A percentile compares a stretch with the other conserved stretches of the same genome.
phyloP scores from a whole-genome alignment of 1,140 invertebrate species.

The Diorhabda carinulata region DNA sequence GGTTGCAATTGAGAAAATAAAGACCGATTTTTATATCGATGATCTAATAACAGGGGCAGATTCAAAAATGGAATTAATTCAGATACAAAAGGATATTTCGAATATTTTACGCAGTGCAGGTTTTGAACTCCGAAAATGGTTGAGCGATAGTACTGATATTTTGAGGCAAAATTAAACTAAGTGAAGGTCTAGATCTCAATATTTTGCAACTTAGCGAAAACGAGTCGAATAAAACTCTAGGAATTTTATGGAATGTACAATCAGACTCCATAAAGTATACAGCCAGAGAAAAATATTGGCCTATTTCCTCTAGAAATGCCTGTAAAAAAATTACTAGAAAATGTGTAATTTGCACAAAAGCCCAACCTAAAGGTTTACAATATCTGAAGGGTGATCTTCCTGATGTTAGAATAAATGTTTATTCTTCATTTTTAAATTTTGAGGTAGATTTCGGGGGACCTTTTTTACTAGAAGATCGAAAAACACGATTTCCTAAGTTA shows the following conservation, averaged over 20 bases:
- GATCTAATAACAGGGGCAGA: conserved; percentile 46
- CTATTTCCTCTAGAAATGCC: conserved; percentile 3
- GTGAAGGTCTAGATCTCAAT: conserved; percentile 23
- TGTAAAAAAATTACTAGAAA: conserved; percentile 3
- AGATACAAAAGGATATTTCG: conserved; percentile 26
- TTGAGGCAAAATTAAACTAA: conserved; percentile 13
- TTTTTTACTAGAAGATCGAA: conserved; percentile 16
- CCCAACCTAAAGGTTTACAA: conserved; percentile 22
- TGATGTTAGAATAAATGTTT: not conserved
- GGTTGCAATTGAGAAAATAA: conserved; percentile 31
- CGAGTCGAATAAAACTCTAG: too few relatives aligned
- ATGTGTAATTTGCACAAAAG: conserved; percentile 20
- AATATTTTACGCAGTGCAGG: conserved; percentile 25
- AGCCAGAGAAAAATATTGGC: too few relatives aligned
- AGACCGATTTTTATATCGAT: conserved; percentile 49
- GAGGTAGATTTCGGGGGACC: conserved; percentile 12
- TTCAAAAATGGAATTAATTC: conserved; percentile 20
- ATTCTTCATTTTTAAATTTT: conserved; percentile 17
- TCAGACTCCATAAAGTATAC: too few relatives aligned
- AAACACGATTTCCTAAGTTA: conserved; percentile 15
- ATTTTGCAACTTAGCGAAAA: conserved; percentile 4
- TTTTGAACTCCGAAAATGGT: conserved; percentile 35
- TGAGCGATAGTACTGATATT: conserved; percentile 23
- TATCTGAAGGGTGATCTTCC: conserved; percentile 17
- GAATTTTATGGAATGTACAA: too few relatives aligned